Evolutionary conservation across 2,888 invertebrate species (phyloP).

Genomic region (Eudasyphora cyanicolor): DNA sequence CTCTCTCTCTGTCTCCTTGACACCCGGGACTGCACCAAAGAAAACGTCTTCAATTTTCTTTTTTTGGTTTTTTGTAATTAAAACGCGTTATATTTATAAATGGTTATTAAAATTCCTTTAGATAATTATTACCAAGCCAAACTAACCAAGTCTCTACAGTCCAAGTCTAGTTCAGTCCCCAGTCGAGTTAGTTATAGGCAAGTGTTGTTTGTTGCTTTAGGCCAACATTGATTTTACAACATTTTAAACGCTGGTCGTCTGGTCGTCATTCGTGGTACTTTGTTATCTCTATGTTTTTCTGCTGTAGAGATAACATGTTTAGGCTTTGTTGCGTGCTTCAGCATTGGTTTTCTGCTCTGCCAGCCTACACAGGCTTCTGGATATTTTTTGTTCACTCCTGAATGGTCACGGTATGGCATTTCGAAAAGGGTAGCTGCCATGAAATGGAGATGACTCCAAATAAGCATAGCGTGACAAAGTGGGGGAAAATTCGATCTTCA

Average conservation of each 20-base stretch:
- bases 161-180: slow-evolving; percentile 39
- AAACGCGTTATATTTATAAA: slow-evolving; percentile 64
- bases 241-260: slow-evolving; percentile 37
- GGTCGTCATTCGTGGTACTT: too few relatives aligned
- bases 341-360: neutral
- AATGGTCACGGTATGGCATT: neutral
- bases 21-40: neutral
- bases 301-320: slow-evolving; percentile 63
- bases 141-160: slow-evolving; percentile 18
- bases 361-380: neutral
- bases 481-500: too few relatives aligned
- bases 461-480: neutral
- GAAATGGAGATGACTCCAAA: neutral
- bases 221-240: neutral
- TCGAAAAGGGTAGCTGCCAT: neutral
- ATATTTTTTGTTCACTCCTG: neutral
- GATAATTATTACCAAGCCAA: slow-evolving; percentile 26
- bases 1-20: slow-evolving; percentile 6
- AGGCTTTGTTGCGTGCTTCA: slow-evolving; percentile 62
- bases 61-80: slow-evolving; percentile 45
- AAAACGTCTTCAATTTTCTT: neutral
- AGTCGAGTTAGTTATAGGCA: too few relatives aligned
- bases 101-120: slow-evolving; percentile 63
- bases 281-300: slow-evolving; percentile 57
- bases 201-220: neutral